Conservation (phyloP, 2,888 invertebrate genomes). For the Drosophila picticornis region DNA sequence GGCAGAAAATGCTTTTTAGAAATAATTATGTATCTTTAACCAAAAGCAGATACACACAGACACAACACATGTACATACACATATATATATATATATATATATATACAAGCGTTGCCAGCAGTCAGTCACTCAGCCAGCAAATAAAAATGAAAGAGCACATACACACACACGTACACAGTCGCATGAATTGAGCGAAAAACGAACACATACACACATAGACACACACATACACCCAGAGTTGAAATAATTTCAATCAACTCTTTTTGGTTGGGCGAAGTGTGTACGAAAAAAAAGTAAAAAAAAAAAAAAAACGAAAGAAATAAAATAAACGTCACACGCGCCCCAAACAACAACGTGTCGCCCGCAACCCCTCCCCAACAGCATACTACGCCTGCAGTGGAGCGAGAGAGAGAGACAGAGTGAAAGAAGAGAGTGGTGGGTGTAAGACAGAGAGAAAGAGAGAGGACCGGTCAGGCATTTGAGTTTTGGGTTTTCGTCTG, state of each 20-base stretch:
- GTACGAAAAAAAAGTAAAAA: slow-evolving; percentile 31
- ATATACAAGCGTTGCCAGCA: slow-evolving; percentile 35
- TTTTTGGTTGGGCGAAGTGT: slow-evolving; percentile 57
- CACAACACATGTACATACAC: slow-evolving; percentile 1
- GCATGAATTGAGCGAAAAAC: slow-evolving; percentile 48
- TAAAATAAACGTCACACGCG: slow-evolving; percentile 74
- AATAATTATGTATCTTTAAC: slow-evolving; percentile 83
- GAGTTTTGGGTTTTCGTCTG: slow-evolving; percentile 43
- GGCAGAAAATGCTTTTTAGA: slow-evolving; percentile 85
- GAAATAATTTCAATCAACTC: slow-evolving; percentile 82
- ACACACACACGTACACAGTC: slow-evolving; percentile 29
- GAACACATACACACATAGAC: slow-evolving; percentile 28
- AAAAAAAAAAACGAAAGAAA: slow-evolving; percentile 52
- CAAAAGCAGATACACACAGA: slow-evolving; percentile 70
- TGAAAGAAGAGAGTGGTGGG: slow-evolving; percentile 33
- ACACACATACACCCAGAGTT: slow-evolving; percentile 37
- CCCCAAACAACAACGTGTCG: slow-evolving; percentile 59
- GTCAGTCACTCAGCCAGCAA: slow-evolving; percentile 63
- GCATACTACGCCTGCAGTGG: slow-evolving; percentile 26
- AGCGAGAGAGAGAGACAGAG: slow-evolving; percentile 35
- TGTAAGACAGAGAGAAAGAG: slow-evolving; percentile 16
- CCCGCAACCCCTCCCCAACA: slow-evolving; percentile 20
- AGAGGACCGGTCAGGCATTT: slow-evolving; percentile 51
- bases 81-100: background rate
- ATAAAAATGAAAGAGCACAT: slow-evolving; percentile 59